Percentiles rank a stretch among this genome's conserved stretches.
These are phyloP conservation scores for Perca flavescens DNA, from an alignment of 2,113 vertebrate species.

Conservation along the genomic window DNA sequence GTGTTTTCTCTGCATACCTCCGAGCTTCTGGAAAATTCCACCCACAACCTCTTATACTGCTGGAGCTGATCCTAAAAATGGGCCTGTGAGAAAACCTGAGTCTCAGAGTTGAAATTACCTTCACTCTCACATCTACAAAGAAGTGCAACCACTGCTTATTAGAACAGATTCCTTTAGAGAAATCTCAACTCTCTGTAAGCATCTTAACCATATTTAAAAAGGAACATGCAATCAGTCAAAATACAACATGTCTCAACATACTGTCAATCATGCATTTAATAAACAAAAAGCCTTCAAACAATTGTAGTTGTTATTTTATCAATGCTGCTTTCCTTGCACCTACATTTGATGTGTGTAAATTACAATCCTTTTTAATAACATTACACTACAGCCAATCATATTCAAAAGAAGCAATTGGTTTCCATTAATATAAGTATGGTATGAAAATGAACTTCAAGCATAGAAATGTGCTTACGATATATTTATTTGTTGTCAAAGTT, in stretches of 20 bases:
- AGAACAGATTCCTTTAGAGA: constrained; percentile 1
- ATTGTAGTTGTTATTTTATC: not conserved
- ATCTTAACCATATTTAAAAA: not conserved
- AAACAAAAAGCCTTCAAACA: not conserved
- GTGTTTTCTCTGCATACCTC: constrained; percentile 10
- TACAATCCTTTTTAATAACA: too few relatives aligned
- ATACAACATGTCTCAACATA: not conserved
- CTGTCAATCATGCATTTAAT: not conserved
- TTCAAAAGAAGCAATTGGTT: not conserved
- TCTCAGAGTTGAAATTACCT: constrained; percentile 4
- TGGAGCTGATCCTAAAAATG: constrained; percentile 18
- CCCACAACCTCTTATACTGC: constrained; percentile 12
- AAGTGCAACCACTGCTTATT: constrained; percentile 10
- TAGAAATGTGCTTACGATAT: too few relatives aligned
- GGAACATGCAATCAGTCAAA: not conserved
- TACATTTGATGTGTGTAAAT: too few relatives aligned
- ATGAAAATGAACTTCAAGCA: not conserved
- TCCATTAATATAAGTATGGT: not conserved
- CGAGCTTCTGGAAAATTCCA: constrained; percentile 34
- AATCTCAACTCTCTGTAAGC: not conserved
- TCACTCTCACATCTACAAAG: constrained; percentile 10
- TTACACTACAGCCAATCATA: too few relatives aligned
- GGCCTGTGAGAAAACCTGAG: constrained; percentile 12
- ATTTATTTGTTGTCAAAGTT: too few relatives aligned
- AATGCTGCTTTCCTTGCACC: not conserved